These are phyloP conservation scores for Spinus olivaceus DNA, from an alignment of 2,797 vertebrate species.

Conservation along the genomic window DNA sequence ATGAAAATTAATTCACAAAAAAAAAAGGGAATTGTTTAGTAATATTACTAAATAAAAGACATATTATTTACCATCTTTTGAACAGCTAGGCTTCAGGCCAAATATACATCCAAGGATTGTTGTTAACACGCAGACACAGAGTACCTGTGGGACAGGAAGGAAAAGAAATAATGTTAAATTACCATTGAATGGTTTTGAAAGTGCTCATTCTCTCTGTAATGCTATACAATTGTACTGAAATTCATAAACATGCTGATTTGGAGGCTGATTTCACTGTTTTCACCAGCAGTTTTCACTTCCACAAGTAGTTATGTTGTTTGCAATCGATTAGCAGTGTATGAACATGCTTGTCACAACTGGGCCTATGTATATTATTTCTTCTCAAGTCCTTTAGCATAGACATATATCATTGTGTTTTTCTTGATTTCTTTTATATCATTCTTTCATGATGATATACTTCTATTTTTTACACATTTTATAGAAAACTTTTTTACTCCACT, in stretches of 20 bases:
- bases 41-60: neutral
- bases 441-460: neutral
- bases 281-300: neutral
- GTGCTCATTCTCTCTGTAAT: neutral
- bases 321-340: neutral
- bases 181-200: neutral
- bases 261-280: neutral
- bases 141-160: slow-evolving; percentile 73
- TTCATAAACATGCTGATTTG: neutral
- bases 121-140: slow-evolving; percentile 84
- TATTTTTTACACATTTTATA: neutral
- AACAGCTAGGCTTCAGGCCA: slow-evolving; percentile 77
- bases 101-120: slow-evolving; percentile 85
- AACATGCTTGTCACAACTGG: neutral
- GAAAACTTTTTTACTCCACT: neutral
- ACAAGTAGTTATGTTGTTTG: neutral
- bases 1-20: neutral
- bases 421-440: neutral
- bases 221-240: neutral
- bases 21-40: neutral
- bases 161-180: neutral
- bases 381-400: neutral
- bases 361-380: neutral
- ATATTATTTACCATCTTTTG: slow-evolving; percentile 78
- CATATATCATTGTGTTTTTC: neutral